Evolutionary conservation across 2,888 invertebrate genomes (phyloP), one percentile per base, ranked within the genome.

Genomic region (Leucania comma): DNA sequence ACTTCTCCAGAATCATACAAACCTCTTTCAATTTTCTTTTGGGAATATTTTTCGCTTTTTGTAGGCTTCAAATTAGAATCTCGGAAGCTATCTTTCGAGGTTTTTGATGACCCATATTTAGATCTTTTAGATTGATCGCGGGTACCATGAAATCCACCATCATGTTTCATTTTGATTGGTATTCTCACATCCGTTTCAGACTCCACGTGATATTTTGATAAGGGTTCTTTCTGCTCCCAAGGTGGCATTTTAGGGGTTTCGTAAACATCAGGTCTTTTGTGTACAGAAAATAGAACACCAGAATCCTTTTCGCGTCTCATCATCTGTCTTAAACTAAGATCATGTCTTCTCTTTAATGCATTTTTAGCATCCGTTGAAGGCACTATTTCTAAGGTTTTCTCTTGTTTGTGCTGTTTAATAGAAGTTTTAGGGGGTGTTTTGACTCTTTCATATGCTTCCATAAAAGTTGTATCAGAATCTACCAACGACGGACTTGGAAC

Each of bases 331-430:
- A 75, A 65, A 32, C 64, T 71, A 22, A 65, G 29, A 42, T 75
- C 75, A 71, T 75, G 78, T 57, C 32, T 73, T 68, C 50, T 73
- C 60, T 57, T 68, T 12, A 77, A 68, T 32, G 26, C 54, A 46
- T 68, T 74, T 51, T 56, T 78, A n/a, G 63, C 46, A 35, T 72
- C 51, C 9, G 22, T 53, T 51, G 50, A 58, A 22, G 63, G 53
- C 4, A 22, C 3, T 67, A 72, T 59, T 54, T 72, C 26, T 12
- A 32, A 50, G 35, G 48, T 42, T 35, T 78, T 35, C 14, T 63
- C 29, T 22, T 14, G 38, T 53, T 46, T 57, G 51, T 4, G n/a
- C 8, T 62, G 54, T 48, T 54, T 67, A 51, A 62, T 26, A n/a
- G 51, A 46, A 38, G 58, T 12, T 72, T 5, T 65, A 58, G 26